Evolutionary conservation across 2,113 vertebrate species (phyloP).

Genomic region (Gadus macrocephalus): DNA sequence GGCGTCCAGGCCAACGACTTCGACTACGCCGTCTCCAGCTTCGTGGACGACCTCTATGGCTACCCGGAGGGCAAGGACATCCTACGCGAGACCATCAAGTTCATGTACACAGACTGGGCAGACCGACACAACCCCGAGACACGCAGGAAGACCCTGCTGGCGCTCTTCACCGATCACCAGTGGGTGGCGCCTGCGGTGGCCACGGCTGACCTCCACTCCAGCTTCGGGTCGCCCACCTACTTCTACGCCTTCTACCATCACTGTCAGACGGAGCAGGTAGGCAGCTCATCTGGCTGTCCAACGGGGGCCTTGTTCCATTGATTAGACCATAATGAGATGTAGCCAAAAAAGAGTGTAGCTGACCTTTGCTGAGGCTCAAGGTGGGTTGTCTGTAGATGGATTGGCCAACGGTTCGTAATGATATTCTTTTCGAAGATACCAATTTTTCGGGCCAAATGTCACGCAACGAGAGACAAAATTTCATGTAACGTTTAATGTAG

Average conservation of each 20-base stretch:
- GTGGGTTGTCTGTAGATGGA: too few relatives aligned
- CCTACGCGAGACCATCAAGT: conserved; percentile 96
- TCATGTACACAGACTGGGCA: conserved; percentile 99
- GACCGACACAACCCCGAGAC: conserved; percentile 96
- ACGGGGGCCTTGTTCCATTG: too few relatives aligned
- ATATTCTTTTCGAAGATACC: too few relatives aligned
- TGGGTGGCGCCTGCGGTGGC: conserved; percentile 98
- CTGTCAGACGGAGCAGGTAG: conserved; percentile 94
- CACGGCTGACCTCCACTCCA: conserved; percentile 97
- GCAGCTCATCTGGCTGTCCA: background rate
- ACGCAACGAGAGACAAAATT: too few relatives aligned
- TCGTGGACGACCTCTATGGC: conserved; percentile 96
- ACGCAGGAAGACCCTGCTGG: conserved; percentile 90
- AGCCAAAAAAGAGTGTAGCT: too few relatives aligned
- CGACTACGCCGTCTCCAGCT: conserved; percentile 98
- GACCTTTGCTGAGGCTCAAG: too few relatives aligned
- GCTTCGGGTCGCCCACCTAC: conserved; percentile 96
- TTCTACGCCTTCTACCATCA: conserved; percentile 99
- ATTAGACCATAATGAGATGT: too few relatives aligned
- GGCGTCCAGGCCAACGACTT: conserved; percentile 98
- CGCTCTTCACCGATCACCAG: conserved; percentile 96
- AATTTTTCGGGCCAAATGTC: too few relatives aligned
- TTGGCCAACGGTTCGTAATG: too few relatives aligned
- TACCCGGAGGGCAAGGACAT: conserved; percentile 98
- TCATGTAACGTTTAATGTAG: too few relatives aligned